These are phyloP conservation scores for Aeoliscus strigatus DNA, from an alignment of 2,797 vertebrate species.

Conservation along the genomic window DNA sequence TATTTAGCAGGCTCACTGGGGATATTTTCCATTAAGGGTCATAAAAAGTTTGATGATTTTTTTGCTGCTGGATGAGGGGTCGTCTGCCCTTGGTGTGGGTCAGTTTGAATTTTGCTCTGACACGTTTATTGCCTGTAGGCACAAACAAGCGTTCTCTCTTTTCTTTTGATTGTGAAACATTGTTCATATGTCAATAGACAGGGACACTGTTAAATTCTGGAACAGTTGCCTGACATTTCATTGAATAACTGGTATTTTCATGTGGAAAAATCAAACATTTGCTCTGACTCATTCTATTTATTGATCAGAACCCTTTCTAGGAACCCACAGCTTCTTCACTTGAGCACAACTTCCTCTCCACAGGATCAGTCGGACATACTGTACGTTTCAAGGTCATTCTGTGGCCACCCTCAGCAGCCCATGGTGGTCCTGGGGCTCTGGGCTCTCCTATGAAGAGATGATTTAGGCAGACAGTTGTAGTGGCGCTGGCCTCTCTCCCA, in stretches of 20 bases:
- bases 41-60: constrained; percentile 83
- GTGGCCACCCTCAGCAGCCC: constrained; percentile 52
- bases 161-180: no score
- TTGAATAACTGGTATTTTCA: constrained; percentile 16
- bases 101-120: constrained; percentile 70
- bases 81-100: constrained; percentile 72
- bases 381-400: constrained; percentile 65
- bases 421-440: constrained; percentile 58
- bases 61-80: constrained; percentile 73
- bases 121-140: constrained; percentile 63
- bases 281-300: background rate
- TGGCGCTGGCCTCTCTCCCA: constrained; percentile 66
- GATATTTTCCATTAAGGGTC: constrained; percentile 81
- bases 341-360: constrained; percentile 25
- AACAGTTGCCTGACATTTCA: constrained; percentile 34
- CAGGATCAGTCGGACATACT: constrained; percentile 41
- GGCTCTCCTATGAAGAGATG: constrained; percentile 60
- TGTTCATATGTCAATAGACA: no score
- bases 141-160: constrained; percentile 36
- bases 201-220: no score
- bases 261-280: constrained; percentile 5
- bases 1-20: constrained; percentile 77
- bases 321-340: constrained; percentile 18
- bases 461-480: constrained; percentile 69
- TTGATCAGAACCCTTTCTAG: constrained; percentile 21